These are phyloP conservation scores for Sebastes minor DNA, from an alignment of 2,797 vertebrate species.

Conservation along the genomic window DNA sequence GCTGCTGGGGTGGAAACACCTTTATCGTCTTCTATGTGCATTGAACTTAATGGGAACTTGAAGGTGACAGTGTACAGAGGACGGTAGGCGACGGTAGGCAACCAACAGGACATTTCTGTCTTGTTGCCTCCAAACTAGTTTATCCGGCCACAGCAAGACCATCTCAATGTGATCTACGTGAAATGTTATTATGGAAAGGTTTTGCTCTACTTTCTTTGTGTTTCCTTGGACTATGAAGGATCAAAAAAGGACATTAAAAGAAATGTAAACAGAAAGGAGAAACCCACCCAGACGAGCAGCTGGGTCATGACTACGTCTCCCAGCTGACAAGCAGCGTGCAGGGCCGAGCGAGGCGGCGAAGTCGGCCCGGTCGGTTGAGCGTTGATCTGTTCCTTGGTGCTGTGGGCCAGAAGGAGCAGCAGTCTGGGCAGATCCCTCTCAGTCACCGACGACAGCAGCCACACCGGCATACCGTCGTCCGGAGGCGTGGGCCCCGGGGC, in stretches of 20 bases:
- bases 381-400: constrained; percentile 91
- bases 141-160: neutral
- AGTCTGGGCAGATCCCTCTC: constrained; percentile 87
- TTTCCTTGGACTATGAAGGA: too few relatives aligned
- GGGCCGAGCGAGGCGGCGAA: constrained; percentile 81
- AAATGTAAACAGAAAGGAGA: neutral
- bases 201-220: neutral
- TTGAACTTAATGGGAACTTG: neutral
- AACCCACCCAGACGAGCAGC: constrained; percentile 92
- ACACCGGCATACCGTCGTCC: constrained; percentile 73
- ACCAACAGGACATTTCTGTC: neutral
- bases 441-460: constrained; percentile 81
- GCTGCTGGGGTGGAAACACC: neutral
- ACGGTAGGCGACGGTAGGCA: accelerated
- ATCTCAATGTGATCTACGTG: neutral
- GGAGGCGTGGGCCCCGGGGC: constrained; percentile 61
- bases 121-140: neutral
- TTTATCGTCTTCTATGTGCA: neutral
- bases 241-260: neutral
- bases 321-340: constrained; percentile 91
- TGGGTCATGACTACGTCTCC: constrained; percentile 95
- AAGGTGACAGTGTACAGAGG: neutral
- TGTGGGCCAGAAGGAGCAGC: constrained; percentile 92
- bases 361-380: constrained; percentile 41
- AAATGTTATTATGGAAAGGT: neutral